Evolutionary conservation across 1,140 invertebrate species (phyloP).

Genomic region (Drosophila rhopaloa): DNA sequence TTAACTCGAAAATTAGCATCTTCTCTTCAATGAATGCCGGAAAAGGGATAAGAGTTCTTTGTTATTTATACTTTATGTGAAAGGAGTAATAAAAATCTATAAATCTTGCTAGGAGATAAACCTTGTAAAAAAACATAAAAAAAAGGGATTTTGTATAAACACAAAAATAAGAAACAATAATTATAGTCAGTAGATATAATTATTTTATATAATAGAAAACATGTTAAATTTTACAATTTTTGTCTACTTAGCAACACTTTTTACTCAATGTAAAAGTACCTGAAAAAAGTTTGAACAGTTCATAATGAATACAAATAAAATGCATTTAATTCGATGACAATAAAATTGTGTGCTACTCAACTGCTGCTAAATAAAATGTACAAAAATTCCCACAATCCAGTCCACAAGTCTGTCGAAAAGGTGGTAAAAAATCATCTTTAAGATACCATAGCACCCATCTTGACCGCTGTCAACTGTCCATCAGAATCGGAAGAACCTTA

Average conservation of each 20-base stretch:
- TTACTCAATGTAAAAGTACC: no score
- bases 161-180: not conserved
- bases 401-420: not conserved
- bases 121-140: not conserved
- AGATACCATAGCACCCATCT: not conserved
- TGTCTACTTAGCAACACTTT: no score
- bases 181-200: no score
- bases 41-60: constrained; percentile 9
- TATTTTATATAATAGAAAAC: no score
- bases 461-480: constrained; percentile 23
- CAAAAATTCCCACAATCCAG: not conserved
- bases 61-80: not conserved
- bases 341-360: no score
- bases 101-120: not conserved
- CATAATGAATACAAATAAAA: no score
- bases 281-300: no score
- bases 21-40: constrained; percentile 15
- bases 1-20: constrained; percentile 37
- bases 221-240: no score
- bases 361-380: not conserved
- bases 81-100: not conserved
- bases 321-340: no score
- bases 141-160: not conserved
- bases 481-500: not conserved
- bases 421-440: not conserved